Evolutionary conservation across 2,888 invertebrate species (phyloP), one percentile per base, ranked within the genome.

Genomic region (Caenorhabditis imperialis): DNA sequence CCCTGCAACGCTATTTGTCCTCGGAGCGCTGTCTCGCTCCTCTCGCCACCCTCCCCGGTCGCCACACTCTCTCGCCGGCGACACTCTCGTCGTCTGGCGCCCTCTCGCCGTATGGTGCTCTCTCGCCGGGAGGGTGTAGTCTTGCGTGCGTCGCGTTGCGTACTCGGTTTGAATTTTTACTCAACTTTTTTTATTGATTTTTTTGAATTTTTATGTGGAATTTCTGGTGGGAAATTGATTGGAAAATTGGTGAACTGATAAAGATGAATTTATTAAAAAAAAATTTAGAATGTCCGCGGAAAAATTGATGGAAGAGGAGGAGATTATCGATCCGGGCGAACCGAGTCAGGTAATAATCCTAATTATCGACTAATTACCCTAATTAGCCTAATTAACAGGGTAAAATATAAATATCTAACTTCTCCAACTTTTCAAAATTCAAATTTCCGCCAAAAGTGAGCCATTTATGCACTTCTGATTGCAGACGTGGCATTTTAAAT

Each of bases 81-180:
- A 5, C 47, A 38, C 50, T 35, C 50, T 38, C 35, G 45, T 35
- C 45, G 25, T 25, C 37, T 35, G 27, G 3, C 25, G 35, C 23
- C 47, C 50, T 40, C 22, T 50, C 40, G 14, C 40, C 35, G 10
- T 16, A 30, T 23, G 18, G 4, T 18, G 10, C 35, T 47, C 58
- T 54, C 27, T 54, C 35, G 25, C 5, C 50, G 5, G 8, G 6
- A 10, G 23, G 25, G 72, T 72, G 72, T 54, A 72, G 16, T 35
- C 53, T 58, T 42, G 63, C 72, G 72, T 72, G 57, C 63, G 53
- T 30, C 30, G 72, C 72, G 72, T 72, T 72, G 63, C 72, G 62
- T 62, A 72, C 63, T 62, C 57, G 22, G 14, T 35, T 44, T 22
- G 18, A n/a, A n/a, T n/a, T n/a, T 57, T 35, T 51, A 40, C 42